Evolutionary conservation across 2,113 vertebrate species (phyloP), one percentile per base, ranked within the genome.

Genomic region (Tachuris rubrigastra): DNA sequence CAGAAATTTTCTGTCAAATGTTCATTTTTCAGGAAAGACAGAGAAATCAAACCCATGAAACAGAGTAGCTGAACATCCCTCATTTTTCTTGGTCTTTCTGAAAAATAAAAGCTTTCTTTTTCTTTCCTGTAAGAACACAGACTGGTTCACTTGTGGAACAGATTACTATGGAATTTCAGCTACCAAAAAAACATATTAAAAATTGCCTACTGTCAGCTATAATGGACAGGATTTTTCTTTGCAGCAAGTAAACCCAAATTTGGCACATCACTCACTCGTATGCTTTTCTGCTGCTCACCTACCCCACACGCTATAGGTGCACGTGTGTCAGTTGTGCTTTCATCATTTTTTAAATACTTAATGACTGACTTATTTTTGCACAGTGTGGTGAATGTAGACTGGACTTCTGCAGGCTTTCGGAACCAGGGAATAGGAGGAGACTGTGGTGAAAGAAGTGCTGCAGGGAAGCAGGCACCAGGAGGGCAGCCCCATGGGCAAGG

Each of bases 331-430:
- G 71, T 56, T 53, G 75, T 93, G 76, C 87, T 88, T 50, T 44
- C 41, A 1, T 94, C 87, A 93, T n/a, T 55, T 67, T 73, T 83
- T 63, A 88, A 90, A 96, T 56, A 88, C 65, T 73, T 93, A 74
- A 84, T 81, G 85, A 60, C 92, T 96, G 85, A 94, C 76, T 96
- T 86, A 95, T 49, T 93, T 74, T 52, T 84, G 73, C 73, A 65
- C 3, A 4, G 73, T 90, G 95, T 44, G 73, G 69, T 0, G 0
- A 81, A 92, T 39, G 85, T 72, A 90, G 95, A 88, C 72, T 90
- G 93, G 92, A 85, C 88, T 92, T 93, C 41, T 56, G 80, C 1
- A 0, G 76, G 67, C 75, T 84, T 71, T 44, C 0, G 0, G 56
- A 88, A 76, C 83, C 90, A 81, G 39, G 49, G 85, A 88, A 67